Percentiles rank a stretch among this genome's conserved stretches.
Evolutionary conservation across 2,113 vertebrate species (phyloP).

Genomic region (Ictalurus furcatus): DNA sequence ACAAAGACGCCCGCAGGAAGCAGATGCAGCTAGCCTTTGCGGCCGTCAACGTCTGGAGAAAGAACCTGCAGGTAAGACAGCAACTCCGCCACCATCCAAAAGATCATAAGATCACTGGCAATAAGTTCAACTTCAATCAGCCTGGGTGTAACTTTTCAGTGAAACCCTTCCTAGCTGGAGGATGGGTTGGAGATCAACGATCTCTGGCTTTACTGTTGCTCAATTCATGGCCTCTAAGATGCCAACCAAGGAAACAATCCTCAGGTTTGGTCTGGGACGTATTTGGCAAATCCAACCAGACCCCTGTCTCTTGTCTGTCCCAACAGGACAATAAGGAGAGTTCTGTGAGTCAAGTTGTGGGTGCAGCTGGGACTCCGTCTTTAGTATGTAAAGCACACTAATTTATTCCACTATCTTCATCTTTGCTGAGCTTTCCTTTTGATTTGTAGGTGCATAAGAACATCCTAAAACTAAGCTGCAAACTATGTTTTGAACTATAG

Average conservation of each 20-base stretch:
- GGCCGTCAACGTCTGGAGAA: conserved; percentile 97
- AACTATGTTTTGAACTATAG: conserved; percentile 60
- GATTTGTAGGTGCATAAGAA: conserved; percentile 28
- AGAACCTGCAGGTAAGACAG: conserved; percentile 97
- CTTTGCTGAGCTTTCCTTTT: conserved; percentile 39
- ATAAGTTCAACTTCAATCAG: background rate
- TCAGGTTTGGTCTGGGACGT: conserved; percentile 5
- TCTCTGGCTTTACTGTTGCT: background rate
- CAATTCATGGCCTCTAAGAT: conserved; percentile 1
- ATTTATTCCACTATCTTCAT: conserved; percentile 58
- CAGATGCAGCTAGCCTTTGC: conserved; percentile 99
- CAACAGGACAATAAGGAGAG: conserved; percentile 77
- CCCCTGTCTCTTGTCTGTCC: conserved; percentile 74
- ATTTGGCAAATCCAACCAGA: conserved; percentile 57
- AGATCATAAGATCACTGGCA: background rate
- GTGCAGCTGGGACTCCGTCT: conserved; percentile 67
- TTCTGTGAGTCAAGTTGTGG: conserved; percentile 71
- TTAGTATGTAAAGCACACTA: conserved; percentile 74
- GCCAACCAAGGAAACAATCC: conserved; percentile 48
- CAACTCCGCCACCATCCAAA: conserved; percentile 19
- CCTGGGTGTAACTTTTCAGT: background rate
- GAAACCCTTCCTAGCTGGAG: background rate
- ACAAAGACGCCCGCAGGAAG: conserved; percentile 98
- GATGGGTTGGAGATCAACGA: background rate
- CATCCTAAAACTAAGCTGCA: conserved; percentile 42